These are phyloP conservation scores for Phalacrocorax pelagicus DNA, from an alignment of 2,113 vertebrate genomes.

Conservation along the genomic window DNA sequence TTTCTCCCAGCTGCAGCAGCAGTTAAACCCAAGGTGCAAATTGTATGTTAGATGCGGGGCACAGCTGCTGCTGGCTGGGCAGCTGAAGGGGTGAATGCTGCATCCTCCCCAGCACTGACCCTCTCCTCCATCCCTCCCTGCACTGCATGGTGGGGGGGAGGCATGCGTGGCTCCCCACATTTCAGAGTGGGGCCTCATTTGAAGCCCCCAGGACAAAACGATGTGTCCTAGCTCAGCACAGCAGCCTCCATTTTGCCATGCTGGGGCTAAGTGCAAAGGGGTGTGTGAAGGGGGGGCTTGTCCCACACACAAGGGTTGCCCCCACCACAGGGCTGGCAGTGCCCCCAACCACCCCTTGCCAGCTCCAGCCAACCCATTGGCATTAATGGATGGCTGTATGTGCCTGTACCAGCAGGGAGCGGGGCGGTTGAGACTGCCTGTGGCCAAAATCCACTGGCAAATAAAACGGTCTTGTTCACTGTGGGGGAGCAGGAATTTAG, in stretches of 20 bases:
- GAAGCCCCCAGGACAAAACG: not conserved
- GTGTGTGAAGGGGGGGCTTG: not conserved
- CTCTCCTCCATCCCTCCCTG: not conserved
- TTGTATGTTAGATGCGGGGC: not conserved
- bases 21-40: not conserved
- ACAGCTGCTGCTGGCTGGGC: not conserved
- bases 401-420: accelerated
- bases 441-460: not conserved
- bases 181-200: not conserved
- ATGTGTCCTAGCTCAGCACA: not conserved
- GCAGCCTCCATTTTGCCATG: not conserved
- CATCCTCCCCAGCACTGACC: not conserved
- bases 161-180: accelerated
- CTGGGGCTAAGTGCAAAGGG: not conserved
- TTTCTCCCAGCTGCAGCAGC: not conserved
- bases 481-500: not conserved
- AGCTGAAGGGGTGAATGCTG: not conserved
- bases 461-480: not conserved
- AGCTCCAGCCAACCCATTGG: accelerated
- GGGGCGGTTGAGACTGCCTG: accelerated
- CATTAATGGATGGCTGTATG: accelerated
- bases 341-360: not conserved
- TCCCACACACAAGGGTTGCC: not conserved
- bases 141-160: not conserved
- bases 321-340: not conserved